phyloP scores from a whole-genome alignment of 2,113 vertebrate species.

The Atlantisia rogersi region DNA sequence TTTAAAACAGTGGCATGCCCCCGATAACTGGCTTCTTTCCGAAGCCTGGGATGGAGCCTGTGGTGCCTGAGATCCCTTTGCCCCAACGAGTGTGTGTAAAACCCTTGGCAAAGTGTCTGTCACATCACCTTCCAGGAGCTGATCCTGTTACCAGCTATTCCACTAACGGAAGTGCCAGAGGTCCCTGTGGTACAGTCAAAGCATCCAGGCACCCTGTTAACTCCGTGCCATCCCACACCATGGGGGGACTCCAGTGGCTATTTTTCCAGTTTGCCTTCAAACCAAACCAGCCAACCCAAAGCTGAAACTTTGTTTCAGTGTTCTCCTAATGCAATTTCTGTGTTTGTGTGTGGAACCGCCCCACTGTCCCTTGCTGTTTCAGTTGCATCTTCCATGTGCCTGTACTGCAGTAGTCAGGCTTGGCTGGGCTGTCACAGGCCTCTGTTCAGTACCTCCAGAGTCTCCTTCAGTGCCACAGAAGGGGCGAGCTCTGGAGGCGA shows the following conservation, averaged over 20 bases:
- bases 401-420: neutral
- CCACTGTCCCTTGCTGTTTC: neutral
- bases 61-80: neutral
- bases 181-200: neutral
- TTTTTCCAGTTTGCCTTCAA: neutral
- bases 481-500: neutral
- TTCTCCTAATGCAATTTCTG: neutral
- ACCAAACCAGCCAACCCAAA: neutral
- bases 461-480: neutral
- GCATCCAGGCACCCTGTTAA: neutral
- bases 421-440: neutral
- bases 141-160: neutral
- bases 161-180: neutral
- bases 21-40: neutral
- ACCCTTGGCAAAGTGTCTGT: neutral
- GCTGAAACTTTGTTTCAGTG: neutral
- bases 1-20: neutral
- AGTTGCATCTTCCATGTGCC: neutral
- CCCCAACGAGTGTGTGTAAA: neutral
- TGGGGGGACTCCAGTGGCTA: neutral
- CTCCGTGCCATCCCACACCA: rapidly evolving
- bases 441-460: rapidly evolving
- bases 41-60: neutral
- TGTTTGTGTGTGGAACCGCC: neutral
- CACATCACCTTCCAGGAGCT: neutral